Conservation (phyloP, 2,888 invertebrate species). For the Drosophila yooni region DNA sequence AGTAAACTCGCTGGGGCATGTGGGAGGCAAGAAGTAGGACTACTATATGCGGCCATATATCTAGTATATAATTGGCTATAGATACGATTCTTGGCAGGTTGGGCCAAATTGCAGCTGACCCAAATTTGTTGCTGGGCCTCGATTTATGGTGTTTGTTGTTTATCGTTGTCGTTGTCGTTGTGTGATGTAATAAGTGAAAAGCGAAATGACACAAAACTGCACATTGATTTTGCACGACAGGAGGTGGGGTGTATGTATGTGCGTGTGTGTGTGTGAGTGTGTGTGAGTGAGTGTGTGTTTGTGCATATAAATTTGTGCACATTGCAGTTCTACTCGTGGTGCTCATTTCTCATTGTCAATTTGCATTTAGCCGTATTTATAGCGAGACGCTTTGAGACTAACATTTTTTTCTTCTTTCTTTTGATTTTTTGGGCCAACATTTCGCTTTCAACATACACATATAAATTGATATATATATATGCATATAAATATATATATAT, state of each 20-base stretch:
- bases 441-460: constrained; percentile 43
- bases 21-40: background rate
- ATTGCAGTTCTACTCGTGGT: constrained; percentile 23
- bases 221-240: constrained; percentile 66
- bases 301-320: constrained; percentile 19
- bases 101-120: constrained; percentile 45
- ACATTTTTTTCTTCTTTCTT: background rate
- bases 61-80: constrained; percentile 31
- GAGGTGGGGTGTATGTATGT: background rate
- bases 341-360: constrained; percentile 52
- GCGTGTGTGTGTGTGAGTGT: background rate
- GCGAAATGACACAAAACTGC: constrained; percentile 71
- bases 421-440: constrained; percentile 61
- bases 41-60: constrained; percentile 1
- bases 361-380: constrained; percentile 67
- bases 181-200: constrained; percentile 78
- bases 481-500: constrained; percentile 2
- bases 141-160: constrained; percentile 34
- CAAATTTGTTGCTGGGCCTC: constrained; percentile 58
- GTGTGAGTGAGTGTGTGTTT: background rate
- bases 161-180: constrained; percentile 6
- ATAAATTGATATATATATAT: constrained; percentile 15
- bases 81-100: constrained; percentile 56
- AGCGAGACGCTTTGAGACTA: constrained; percentile 49
- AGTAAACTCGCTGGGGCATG: background rate